Base-by-base conservation (phyloP, 2,113 vertebrate species). In the Tragelaphus scriptus region DNA sequence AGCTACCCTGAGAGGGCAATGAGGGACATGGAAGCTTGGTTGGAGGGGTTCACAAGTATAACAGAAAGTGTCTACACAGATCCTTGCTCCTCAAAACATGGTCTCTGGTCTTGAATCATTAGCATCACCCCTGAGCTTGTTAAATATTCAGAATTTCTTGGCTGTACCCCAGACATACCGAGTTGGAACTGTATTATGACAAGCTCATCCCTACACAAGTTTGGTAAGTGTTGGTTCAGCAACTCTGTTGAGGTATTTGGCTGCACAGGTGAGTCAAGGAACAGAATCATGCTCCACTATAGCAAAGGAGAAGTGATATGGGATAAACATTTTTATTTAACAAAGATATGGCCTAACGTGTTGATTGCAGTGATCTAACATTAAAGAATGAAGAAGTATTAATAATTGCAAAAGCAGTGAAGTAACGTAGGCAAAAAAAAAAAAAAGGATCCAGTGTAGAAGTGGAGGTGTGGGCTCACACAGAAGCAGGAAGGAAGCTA, bases 381-480 rank as follows among this genome's bases (percentile, higher is more conserved):
- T 19, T 49, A 47, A 56, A 44, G 40, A 23, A 26, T 44, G 58
- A 71, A 7, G 8, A 89, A 80, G 1, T 44, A 49, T 36, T 36
- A 7, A 7, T 19, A 47, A 47, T 15, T 51, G 79, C 25, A 79
- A 89, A n/a, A 53, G 4, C 28, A n/a, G 49, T 10, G 58, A 61
- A 28, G 11, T 28, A 40, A 65, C 5, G 6, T 23, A 25, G 19
- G 8, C 14, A 53, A 9, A 32, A 65, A 36, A 79, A 30, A 7
- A 36, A 15, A 53, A 51, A 30, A 30, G 28, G 26, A 21, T 25
- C 12, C 49, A 44, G 80, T 1, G 5, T 10, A 1, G 2, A 15
- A 16, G 56, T 3, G 16, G 77, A 51, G 26, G 6, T 16, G 0
- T 0, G 3, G 13, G 16, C 26, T 56, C 47, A 15, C 10, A 0